A percentile compares a stretch with the other conserved stretches of the same genome.
Evolutionary conservation across 1,140 invertebrate genomes (phyloP).

Genomic region (Cotesia vestalis): DNA sequence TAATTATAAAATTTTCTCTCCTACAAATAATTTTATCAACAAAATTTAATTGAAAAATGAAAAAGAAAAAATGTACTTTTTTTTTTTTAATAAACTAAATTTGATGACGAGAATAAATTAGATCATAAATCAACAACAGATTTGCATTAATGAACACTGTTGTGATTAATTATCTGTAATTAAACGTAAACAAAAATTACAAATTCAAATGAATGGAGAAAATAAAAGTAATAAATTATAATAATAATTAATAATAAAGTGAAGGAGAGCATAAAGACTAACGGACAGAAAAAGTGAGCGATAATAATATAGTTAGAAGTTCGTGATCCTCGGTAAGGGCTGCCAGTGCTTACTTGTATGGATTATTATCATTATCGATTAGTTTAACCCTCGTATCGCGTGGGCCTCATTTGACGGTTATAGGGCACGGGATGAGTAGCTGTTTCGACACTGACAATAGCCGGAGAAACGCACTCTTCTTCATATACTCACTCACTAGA

Average conservation of each 20-base stretch:
- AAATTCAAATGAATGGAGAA: not conserved
- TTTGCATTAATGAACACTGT: not conserved
- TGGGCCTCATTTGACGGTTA: slow-evolving; percentile 7
- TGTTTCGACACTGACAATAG: slow-evolving; percentile 2
- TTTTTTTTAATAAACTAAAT: no score
- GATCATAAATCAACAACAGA: not conserved
- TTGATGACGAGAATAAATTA: not conserved
- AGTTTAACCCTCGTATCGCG: slow-evolving; percentile 10
- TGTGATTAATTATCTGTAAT: no score
- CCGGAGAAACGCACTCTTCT: not conserved
- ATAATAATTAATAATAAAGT: not conserved
- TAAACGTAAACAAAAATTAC: no score
- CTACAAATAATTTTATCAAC: no score
- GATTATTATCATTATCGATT: slow-evolving; percentile 36
- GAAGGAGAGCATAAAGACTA: not conserved
- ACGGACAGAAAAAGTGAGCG: not conserved
- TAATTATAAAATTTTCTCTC: no score
- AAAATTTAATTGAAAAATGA: no score
- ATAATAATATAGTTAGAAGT: slow-evolving; percentile 1
- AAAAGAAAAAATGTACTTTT: no score
- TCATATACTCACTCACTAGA: no score
- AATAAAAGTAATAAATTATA: not conserved
- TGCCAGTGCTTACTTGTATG: slow-evolving; percentile 22
- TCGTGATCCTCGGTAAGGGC: slow-evolving; percentile 17
- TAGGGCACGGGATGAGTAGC: not conserved